Conservation (phyloP, 2,113 vertebrate genomes). For the Choloepus hoffmanni region DNA sequence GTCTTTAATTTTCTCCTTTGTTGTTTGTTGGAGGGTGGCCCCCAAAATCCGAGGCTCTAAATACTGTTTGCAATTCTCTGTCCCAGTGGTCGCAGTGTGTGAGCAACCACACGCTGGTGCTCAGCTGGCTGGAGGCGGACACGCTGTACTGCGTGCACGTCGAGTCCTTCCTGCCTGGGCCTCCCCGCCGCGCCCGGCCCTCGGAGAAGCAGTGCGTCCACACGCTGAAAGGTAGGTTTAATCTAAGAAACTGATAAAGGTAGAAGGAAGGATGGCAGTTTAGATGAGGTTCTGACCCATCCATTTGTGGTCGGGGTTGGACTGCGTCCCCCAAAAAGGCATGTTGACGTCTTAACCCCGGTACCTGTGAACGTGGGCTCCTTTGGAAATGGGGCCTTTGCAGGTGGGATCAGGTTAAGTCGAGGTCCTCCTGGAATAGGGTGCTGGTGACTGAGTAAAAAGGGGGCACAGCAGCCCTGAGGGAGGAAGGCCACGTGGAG, state of each 20-base stretch:
- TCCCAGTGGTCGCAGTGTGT: constrained; percentile 85
- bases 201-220: constrained; percentile 84
- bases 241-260: not conserved
- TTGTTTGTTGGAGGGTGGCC: not conserved
- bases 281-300: not conserved
- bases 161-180: constrained; percentile 76
- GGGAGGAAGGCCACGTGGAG: too few species aligned
- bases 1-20: not conserved
- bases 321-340: too few species aligned
- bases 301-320: too few species aligned
- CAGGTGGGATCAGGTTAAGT: too few species aligned
- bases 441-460: too few species aligned
- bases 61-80: constrained; percentile 32
- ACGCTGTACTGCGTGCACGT: constrained; percentile 87
- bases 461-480: too few species aligned
- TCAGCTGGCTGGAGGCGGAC: constrained; percentile 84
- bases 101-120: constrained; percentile 81
- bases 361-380: too few species aligned
- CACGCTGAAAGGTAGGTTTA: constrained; percentile 87
- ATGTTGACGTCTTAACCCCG: too few species aligned
- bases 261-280: not conserved
- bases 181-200: constrained; percentile 67
- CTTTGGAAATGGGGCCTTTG: too few species aligned
- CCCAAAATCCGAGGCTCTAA: constrained; percentile 29
- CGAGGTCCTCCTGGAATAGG: too few species aligned